Percentiles rank a stretch among this genome's conserved stretches.
Evolutionary conservation across 2,797 vertebrate species (phyloP).

Genomic region (Pelodytes ibericus): DNA sequence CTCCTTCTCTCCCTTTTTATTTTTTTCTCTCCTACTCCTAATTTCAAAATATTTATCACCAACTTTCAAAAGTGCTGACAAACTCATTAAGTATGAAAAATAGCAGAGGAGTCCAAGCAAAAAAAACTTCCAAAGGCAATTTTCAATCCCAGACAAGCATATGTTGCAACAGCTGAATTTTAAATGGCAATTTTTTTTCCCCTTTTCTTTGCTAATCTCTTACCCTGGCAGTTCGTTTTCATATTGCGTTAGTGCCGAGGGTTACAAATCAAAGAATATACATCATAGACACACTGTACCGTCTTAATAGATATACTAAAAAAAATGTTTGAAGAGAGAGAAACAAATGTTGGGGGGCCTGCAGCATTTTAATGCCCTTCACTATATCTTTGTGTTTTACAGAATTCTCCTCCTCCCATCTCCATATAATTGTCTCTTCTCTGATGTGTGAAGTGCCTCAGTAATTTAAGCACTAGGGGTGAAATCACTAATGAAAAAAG

Average conservation of each 20-base stretch:
- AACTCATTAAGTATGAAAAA: slow-evolving; percentile 54
- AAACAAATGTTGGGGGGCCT: slow-evolving; percentile 18
- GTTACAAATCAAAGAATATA: slow-evolving; percentile 13
- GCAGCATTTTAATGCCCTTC: slow-evolving; percentile 20
- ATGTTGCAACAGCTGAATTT: slow-evolving; percentile 60
- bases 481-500: slow-evolving; percentile 57
- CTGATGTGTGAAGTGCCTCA: slow-evolving; percentile 56
- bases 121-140: slow-evolving; percentile 57
- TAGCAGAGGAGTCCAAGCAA: slow-evolving; percentile 43
- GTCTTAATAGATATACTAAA: slow-evolving; percentile 2
- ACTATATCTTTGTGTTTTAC: not conserved
- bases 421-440: slow-evolving; percentile 30
- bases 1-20: slow-evolving; percentile 9
- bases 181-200: slow-evolving; percentile 56
- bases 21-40: slow-evolving; percentile 28
- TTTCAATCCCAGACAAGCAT: slow-evolving; percentile 66
- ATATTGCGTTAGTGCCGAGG: slow-evolving; percentile 2
- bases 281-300: not conserved
- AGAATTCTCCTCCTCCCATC: slow-evolving; percentile 17
- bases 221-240: slow-evolving; percentile 63
- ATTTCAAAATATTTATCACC: slow-evolving; percentile 54
- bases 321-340: slow-evolving; percentile 22
- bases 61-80: slow-evolving; percentile 49
- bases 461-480: slow-evolving; percentile 61
- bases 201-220: slow-evolving; percentile 30